Evolutionary conservation across 2,797 vertebrate species (phyloP).

Genomic region (Hirundo rustica): DNA sequence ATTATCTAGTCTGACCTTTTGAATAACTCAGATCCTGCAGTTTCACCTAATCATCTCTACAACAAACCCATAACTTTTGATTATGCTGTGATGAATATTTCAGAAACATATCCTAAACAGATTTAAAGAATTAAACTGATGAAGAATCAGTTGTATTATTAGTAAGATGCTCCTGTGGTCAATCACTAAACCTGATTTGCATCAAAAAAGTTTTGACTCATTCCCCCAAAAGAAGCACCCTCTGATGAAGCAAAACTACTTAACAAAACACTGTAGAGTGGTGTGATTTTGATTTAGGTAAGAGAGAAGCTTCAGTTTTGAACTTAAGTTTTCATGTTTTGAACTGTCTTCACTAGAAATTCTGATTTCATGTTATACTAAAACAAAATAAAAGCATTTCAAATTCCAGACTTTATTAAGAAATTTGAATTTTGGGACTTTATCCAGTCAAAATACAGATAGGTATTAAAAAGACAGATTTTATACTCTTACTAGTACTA

Average conservation of each 20-base stretch:
- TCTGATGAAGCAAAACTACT: background rate
- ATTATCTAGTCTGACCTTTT: constrained; percentile 44
- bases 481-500: background rate
- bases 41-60: constrained; percentile 16
- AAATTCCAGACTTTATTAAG: background rate
- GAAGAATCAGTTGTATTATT: constrained; percentile 3
- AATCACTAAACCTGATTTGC: background rate
- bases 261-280: background rate
- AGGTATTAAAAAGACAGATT: background rate
- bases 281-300: background rate
- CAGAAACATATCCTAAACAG: background rate
- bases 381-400: background rate
- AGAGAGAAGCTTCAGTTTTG: background rate
- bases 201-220: background rate
- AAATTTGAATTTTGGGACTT: background rate
- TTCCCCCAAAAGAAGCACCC: background rate
- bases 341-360: background rate
- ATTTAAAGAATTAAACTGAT: constrained; percentile 16
- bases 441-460: background rate
- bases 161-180: background rate
- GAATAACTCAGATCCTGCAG: constrained; percentile 11
- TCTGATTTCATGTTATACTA: background rate
- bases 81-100: background rate
- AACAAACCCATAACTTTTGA: constrained; percentile 4
- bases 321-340: background rate